Evolutionary conservation across 2,888 invertebrate species (phyloP), one percentile per base, ranked within the genome.

Genomic region (Cataglyphis albicans): DNA sequence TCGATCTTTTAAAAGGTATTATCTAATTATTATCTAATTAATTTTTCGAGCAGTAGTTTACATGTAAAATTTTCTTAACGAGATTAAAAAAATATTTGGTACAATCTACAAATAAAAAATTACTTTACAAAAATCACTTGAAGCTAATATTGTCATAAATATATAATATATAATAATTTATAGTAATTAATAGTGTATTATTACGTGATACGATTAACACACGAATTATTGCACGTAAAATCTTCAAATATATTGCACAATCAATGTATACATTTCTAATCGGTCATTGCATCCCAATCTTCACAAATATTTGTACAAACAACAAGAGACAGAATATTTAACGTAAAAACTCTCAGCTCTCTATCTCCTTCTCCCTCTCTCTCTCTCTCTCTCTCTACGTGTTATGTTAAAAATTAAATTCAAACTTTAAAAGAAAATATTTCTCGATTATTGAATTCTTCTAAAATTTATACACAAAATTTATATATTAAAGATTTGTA

Each of bases 231-330:
- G n/a, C n/a, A 15, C 7, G 44, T 18, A 48, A 48, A 48, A 48
- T 48, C 44, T 1, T 18, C n/a, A 52, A 52, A 52, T 52, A 52
- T n/a, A n/a, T 52, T n/a, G 52, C 52, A 18, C 48, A 52, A 52
- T 52, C 7, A 52, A 52, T n/a, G 52, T 52, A 52, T 52, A 52
- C n/a, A 52, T 52, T 52, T 52, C 52, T 52, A 52, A 52, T 52
- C 52, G n/a, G 52, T 52, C n/a, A 52, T 48, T 48, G 48, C n/a
- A 52, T n/a, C n/a, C n/a, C 52, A 52, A 52, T n/a, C 52, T 52
- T n/a, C 0, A 5, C n/a, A n/a, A 52, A 18, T 52, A 52, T 52
- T 52, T 52, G 7, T n/a, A 52, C 52, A 52, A 52, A 52, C 7
- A 52, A 0, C 18, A 7, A n/a, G n/a, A 52, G 52, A n/a, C 18